Evolutionary conservation across 2,113 vertebrate genomes (phyloP).

Genomic region (Paradisaea rubra): DNA sequence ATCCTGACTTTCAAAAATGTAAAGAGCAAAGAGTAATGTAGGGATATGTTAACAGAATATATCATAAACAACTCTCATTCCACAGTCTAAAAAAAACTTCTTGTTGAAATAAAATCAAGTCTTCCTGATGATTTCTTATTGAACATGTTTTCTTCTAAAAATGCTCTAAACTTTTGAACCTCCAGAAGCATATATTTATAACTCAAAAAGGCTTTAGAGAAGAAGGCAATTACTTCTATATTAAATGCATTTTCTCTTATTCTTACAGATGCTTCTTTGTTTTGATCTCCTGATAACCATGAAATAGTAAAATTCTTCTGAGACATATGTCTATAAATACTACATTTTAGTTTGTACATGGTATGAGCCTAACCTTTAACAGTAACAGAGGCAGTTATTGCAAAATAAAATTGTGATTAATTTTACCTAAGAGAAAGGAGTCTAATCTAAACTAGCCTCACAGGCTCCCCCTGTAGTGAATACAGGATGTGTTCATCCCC

Average conservation of each 20-base stretch:
- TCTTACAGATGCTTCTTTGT: not conserved
- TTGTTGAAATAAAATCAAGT: constrained; percentile 1
- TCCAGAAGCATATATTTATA: not conserved
- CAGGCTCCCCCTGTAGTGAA: not conserved
- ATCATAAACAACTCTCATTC: not conserved
- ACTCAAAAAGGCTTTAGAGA: not conserved
- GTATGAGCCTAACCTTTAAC: not conserved
- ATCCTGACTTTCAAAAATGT: constrained; percentile 2
- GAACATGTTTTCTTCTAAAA: not conserved
- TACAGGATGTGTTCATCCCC: not conserved
- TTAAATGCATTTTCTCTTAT: not conserved
- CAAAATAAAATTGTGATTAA: not conserved
- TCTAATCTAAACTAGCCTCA: not conserved
- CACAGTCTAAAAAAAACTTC: not conserved
- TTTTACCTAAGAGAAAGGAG: not conserved
- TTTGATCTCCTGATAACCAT: not conserved
- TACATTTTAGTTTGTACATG: not conserved
- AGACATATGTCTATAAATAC: not conserved
- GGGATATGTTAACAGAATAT: not conserved
- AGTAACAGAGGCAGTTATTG: not conserved
- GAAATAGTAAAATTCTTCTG: not conserved
- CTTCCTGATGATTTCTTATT: not conserved
- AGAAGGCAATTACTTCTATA: not conserved
- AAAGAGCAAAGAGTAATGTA: constrained; percentile 21
- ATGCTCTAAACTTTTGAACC: not conserved